Evolutionary conservation across 2,888 invertebrate species (phyloP).

Genomic region (Sesia apiformis): DNA sequence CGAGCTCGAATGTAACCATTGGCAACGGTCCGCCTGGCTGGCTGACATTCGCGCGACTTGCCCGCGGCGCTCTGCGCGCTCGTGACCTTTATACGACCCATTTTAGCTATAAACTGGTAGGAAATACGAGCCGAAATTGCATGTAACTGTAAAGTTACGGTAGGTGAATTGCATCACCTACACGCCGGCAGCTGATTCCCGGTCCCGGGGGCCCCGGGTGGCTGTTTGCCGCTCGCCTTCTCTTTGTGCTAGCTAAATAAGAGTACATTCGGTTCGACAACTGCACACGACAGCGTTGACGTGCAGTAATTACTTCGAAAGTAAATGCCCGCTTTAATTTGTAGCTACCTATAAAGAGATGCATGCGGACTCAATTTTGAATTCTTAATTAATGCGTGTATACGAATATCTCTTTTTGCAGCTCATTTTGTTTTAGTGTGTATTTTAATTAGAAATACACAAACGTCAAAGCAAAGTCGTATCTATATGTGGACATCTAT

Average conservation of each 20-base stretch:
- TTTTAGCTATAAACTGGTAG: constrained; percentile 9
- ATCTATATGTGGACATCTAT: not conserved
- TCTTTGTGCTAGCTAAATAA: constrained; percentile 18
- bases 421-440: not conserved
- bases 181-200: constrained; percentile 27
- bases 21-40: constrained; percentile 23
- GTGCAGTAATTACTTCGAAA: constrained; percentile 32
- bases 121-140: constrained; percentile 17
- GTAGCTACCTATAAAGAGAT: constrained; percentile 1
- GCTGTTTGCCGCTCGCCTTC: constrained; percentile 20
- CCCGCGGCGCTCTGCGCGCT: constrained; percentile 1
- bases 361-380: constrained; percentile 5
- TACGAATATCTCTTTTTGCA: not conserved
- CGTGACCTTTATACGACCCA: not conserved
- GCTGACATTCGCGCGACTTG: constrained; percentile 2
- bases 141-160: constrained; percentile 7
- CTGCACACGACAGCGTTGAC: constrained; percentile 28
- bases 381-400: not conserved
- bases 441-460: not conserved
- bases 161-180: constrained; percentile 28
- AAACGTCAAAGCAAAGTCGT: not conserved
- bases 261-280: constrained; percentile 21
- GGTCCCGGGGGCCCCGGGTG: constrained; percentile 17
- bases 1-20: constrained; percentile 33
- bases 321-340: constrained; percentile 10